phyloP scores from a whole-genome alignment of 1,140 invertebrate species.

The Uloborus diversus region DNA sequence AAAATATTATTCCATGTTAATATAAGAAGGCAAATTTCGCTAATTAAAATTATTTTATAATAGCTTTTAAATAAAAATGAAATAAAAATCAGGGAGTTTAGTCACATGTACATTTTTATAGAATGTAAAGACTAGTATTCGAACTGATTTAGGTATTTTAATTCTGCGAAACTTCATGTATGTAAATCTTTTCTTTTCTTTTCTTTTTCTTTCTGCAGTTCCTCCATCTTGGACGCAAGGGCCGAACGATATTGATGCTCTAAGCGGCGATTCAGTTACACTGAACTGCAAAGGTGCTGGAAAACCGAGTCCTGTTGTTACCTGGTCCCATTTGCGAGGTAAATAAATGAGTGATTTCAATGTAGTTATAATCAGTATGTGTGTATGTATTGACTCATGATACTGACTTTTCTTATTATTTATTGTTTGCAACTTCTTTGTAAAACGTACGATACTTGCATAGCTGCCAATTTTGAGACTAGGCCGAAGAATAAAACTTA shows the following conservation, averaged over 20 bases:
- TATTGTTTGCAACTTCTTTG: not conserved
- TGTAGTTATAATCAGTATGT: not conserved
- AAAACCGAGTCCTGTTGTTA: not conserved
- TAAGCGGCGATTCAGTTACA: constrained; percentile 3
- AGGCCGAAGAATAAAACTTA: no score
- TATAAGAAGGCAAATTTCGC: not conserved
- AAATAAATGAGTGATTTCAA: not conserved
- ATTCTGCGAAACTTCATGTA: not conserved
- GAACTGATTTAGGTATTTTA: not conserved
- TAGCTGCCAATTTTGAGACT: no score
- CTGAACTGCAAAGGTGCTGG: constrained; percentile 14
- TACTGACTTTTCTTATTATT: not conserved
- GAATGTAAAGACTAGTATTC: not conserved
- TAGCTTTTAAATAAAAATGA: not conserved
- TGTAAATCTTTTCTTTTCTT: no score
- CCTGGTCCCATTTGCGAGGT: not conserved
- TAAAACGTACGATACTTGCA: not conserved
- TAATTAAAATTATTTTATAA: not conserved
- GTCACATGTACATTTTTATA: not conserved
- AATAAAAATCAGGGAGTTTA: not conserved
- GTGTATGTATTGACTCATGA: not conserved
- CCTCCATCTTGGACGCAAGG: constrained; percentile 15
- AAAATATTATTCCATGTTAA: no score
- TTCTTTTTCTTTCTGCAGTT: constrained; percentile 6
- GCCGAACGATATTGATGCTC: constrained; percentile 20